These are phyloP conservation scores for Leucoma salicis DNA, from an alignment of 2,888 invertebrate genomes.

Conservation along the genomic window DNA sequence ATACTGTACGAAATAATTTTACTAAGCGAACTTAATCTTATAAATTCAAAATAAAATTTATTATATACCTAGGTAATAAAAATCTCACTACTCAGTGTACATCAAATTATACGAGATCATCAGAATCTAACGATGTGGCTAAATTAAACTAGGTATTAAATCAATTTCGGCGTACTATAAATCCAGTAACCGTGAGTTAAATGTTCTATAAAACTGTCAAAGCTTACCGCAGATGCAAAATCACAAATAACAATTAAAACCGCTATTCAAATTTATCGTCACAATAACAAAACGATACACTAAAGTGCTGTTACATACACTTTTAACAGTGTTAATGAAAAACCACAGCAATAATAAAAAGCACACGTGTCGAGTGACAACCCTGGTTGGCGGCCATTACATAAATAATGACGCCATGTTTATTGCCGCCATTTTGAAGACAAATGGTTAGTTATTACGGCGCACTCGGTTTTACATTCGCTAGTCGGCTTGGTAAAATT, in stretches of 20 bases:
- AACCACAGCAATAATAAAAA: conserved; percentile 75
- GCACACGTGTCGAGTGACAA: conserved; percentile 74
- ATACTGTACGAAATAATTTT: too few relatives aligned
- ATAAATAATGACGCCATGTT: conserved; percentile 81
- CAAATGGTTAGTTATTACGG: conserved; percentile 82
- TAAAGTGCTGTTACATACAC: conserved; percentile 35
- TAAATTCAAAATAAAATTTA: too few relatives aligned
- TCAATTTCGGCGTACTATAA: too few relatives aligned
- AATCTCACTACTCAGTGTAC: too few relatives aligned
- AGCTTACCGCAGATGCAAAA: conserved; percentile 16
- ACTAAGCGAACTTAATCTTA: too few relatives aligned
- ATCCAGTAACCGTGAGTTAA: background rate
- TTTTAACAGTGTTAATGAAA: conserved; percentile 65
- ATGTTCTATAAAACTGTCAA: background rate
- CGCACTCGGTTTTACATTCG: conserved; percentile 78
- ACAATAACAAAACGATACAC: conserved; percentile 27
- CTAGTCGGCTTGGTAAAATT: conserved; percentile 73
- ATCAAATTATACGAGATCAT: too few relatives aligned
- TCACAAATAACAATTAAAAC: conserved; percentile 21
- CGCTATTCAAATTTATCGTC: conserved; percentile 23
- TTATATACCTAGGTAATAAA: too few relatives aligned
- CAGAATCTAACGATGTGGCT: too few relatives aligned
- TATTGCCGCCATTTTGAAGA: conserved; percentile 82
- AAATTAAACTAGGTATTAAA: too few relatives aligned
- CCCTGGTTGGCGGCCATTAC: conserved; percentile 76